Conservation (phyloP, 2,888 invertebrate species). For the Epistrophe grossulariae region DNA sequence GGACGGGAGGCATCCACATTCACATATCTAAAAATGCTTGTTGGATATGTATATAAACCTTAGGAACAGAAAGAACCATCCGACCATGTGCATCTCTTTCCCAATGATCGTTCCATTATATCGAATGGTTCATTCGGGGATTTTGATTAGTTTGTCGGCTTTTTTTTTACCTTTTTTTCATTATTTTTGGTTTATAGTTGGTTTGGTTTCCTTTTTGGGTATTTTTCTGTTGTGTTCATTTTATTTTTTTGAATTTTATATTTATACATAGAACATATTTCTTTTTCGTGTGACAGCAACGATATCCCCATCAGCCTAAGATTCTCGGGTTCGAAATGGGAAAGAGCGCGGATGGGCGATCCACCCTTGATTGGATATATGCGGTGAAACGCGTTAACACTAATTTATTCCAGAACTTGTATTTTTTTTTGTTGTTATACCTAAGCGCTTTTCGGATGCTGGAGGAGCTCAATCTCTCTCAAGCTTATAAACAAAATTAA, state of each 20-base stretch:
- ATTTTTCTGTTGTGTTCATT: slow-evolving; percentile 27
- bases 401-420: slow-evolving; percentile 71
- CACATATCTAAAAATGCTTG: neutral
- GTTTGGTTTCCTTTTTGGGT: slow-evolving; percentile 29
- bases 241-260: slow-evolving; percentile 40
- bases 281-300: slow-evolving; percentile 71
- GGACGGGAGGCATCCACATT: slow-evolving; percentile 43
- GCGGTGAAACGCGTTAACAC: slow-evolving; percentile 71
- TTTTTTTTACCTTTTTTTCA: slow-evolving; percentile 7
- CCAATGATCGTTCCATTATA: slow-evolving; percentile 72
- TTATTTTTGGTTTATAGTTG: no score
- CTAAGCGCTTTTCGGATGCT: slow-evolving; percentile 41
- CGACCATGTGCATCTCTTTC: slow-evolving; percentile 65
- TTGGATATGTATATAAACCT: slow-evolving; percentile 4
- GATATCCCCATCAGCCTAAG: neutral
- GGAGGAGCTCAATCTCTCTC: slow-evolving; percentile 51
- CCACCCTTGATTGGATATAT: slow-evolving; percentile 70
- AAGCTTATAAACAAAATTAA: slow-evolving; percentile 32
- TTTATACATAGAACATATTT: slow-evolving; percentile 67
- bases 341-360: slow-evolving; percentile 22
- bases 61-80: slow-evolving; percentile 13
- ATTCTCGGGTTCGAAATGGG: slow-evolving; percentile 19
- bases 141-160: slow-evolving; percentile 76
- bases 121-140: slow-evolving; percentile 67
- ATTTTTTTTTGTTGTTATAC: neutral